Evolutionary conservation across 2,797 vertebrate species (phyloP).

Genomic region (Myotis myotis): DNA sequence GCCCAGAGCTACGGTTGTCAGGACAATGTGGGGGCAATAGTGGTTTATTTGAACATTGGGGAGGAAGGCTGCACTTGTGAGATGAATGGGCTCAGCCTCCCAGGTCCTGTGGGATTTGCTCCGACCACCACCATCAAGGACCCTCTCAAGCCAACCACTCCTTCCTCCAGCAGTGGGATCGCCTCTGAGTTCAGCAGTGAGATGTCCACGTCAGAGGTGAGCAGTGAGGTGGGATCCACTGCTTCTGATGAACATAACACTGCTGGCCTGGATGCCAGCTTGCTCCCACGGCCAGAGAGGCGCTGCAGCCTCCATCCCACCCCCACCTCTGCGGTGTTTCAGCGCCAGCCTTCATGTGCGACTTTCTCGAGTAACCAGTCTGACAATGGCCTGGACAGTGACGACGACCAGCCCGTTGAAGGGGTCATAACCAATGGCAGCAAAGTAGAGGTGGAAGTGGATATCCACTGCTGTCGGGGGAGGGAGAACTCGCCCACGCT

Average conservation of each 20-base stretch:
- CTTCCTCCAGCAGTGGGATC: conserved; percentile 93
- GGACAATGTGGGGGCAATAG: conserved; percentile 94
- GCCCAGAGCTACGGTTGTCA: conserved; percentile 97
- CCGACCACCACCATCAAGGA: conserved; percentile 80
- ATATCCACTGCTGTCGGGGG: conserved; percentile 97
- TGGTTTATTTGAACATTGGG: conserved; percentile 90
- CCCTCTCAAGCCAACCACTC: conserved; percentile 85
- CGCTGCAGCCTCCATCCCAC: conserved; percentile 94
- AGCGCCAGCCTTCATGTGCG: conserved; percentile 94
- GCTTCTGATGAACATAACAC: conserved; percentile 93
- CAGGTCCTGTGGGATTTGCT: conserved; percentile 82
- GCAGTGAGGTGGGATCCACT: conserved; percentile 96
- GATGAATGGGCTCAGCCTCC: conserved; percentile 83
- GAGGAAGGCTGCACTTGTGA: conserved; percentile 96
- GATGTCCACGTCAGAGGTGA: conserved; percentile 94
- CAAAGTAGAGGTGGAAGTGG: conserved; percentile 96
- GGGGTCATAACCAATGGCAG: conserved; percentile 96
- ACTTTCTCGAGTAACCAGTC: conserved; percentile 97
- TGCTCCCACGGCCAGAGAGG: conserved; percentile 88
- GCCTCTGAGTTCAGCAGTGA: conserved; percentile 96
- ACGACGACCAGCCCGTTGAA: conserved; percentile 94
- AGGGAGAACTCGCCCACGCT: conserved; percentile 84
- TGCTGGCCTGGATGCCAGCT: conserved; percentile 78
- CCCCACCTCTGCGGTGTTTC: conserved; percentile 88
- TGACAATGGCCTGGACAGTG: conserved; percentile 96